Base-by-base conservation (phyloP, 2,113 vertebrate genomes). In the Heteronetta atricapilla region DNA sequence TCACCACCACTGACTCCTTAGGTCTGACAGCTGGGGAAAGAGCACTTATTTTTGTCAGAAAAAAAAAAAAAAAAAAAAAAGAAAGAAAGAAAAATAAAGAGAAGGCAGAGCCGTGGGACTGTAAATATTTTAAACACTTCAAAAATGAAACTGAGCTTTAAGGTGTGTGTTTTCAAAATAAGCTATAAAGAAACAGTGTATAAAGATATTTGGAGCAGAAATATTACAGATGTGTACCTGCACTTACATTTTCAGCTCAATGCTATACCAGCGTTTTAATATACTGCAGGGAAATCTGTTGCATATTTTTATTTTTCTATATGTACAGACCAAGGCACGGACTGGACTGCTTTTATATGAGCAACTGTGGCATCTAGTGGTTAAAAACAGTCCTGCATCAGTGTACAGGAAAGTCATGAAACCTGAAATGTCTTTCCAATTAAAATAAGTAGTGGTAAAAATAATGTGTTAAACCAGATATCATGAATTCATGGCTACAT, bases 331-430 rank as follows among this genome's bases (percentile, higher is more conserved):
- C 34, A 40, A 82, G 44, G 40, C 13, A 10, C 17, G 58, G 46
- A 34, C 78, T 64, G 73, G 50, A 48, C 50, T 36, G 62, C 70
- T 92, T 95, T 86, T 88, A 23, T 20, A 82, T 84, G 95, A 94
- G 68, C 91, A 97, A 97, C 46, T 92, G 84, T 97, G 96, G 90
- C 97, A 97, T 87, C 96, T 97, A 96, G 96, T 95, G 97, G 97
- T 87, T 92, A 81, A 34, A 64, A 69, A 44, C 76, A 77, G 67
- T 77, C 60, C 23, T 31, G 10, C 34, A 42, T 20, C 36, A 67
- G 60, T 68, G 14, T 68, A 70, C 56, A 46, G 20, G 26, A 44
- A 42, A 68, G 33, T 17, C 8, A 33, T 63, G 21, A 42, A 72
- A 81, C 34, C 11, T 33, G 23, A 44, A 38, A 38, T 44, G 16